These are phyloP conservation scores for Prunella strophiata DNA, from an alignment of 2,797 vertebrate species.

Conservation along the genomic window DNA sequence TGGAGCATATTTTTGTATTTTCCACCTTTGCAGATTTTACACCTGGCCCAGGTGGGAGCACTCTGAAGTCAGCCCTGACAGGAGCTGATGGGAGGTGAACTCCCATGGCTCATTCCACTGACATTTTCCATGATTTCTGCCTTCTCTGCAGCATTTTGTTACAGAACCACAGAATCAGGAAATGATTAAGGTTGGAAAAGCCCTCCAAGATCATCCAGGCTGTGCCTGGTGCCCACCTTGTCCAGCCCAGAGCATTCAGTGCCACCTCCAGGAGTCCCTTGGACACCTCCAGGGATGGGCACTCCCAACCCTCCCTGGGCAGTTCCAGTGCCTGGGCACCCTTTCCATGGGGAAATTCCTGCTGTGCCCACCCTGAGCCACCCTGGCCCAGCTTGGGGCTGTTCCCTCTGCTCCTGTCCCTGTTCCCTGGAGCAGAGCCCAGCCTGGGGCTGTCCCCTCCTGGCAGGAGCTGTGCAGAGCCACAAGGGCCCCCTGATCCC, in stretches of 20 bases:
- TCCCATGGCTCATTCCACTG: not conserved
- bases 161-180: not conserved
- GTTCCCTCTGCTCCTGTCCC: not conserved
- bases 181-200: not conserved
- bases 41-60: not conserved
- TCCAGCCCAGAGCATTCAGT: not conserved
- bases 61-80: not conserved
- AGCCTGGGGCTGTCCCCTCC: not conserved
- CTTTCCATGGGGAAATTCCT: not conserved
- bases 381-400: not conserved
- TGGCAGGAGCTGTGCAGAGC: not conserved
- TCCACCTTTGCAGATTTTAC: not conserved
- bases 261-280: accelerated
- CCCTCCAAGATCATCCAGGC: not conserved
- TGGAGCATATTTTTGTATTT: not conserved
- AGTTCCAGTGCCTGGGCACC: accelerated
- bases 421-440: not conserved
- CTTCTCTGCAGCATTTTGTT: not conserved
- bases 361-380: accelerated
- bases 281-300: not conserved
- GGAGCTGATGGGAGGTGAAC: not conserved
- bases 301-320: not conserved
- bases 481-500: not conserved
- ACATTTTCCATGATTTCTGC: not conserved
- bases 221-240: not conserved